These are phyloP conservation scores for Rhineura floridana DNA, from an alignment of 2,113 vertebrate genomes.

Conservation along the genomic window DNA sequence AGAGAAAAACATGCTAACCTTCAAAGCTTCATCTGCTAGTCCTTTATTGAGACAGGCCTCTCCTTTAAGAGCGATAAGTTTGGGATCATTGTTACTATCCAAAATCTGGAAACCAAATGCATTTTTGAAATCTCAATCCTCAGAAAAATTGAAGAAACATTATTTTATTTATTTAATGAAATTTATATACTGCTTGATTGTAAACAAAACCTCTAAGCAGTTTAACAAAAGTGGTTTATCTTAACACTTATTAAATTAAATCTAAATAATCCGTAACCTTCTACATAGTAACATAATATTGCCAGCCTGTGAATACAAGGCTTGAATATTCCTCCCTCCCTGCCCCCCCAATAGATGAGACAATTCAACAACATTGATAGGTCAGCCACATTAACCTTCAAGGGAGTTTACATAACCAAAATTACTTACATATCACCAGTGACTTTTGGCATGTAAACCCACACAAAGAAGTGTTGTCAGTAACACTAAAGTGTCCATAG, in stretches of 20 bases:
- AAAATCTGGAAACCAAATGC: constrained; percentile 78
- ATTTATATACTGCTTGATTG: too few relatives aligned
- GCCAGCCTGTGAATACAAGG: neutral
- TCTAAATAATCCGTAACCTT: too few relatives aligned
- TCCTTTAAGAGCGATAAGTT: constrained; percentile 81
- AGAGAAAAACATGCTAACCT: constrained; percentile 77
- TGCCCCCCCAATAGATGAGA: neutral
- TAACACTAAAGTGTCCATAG: neutral
- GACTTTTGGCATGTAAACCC: neutral
- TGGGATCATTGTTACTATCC: constrained; percentile 79
- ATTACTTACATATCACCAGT: neutral
- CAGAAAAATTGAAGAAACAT: neutral
- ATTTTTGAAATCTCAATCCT: neutral
- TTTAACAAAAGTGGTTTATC: too few relatives aligned
- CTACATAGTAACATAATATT: neutral
- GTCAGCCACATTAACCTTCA: neutral
- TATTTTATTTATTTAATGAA: too few relatives aligned
- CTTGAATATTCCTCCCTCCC: too few relatives aligned
- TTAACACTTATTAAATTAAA: neutral
- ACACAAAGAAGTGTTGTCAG: too few relatives aligned
- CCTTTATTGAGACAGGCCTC: constrained; percentile 84
- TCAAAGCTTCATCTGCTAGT: constrained; percentile 78
- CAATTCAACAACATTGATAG: neutral
- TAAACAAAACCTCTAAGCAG: too few relatives aligned
- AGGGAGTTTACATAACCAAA: neutral